These are phyloP conservation scores for Thalassophryne amazonica DNA, from an alignment of 2,797 vertebrate species.

Conservation along the genomic window DNA sequence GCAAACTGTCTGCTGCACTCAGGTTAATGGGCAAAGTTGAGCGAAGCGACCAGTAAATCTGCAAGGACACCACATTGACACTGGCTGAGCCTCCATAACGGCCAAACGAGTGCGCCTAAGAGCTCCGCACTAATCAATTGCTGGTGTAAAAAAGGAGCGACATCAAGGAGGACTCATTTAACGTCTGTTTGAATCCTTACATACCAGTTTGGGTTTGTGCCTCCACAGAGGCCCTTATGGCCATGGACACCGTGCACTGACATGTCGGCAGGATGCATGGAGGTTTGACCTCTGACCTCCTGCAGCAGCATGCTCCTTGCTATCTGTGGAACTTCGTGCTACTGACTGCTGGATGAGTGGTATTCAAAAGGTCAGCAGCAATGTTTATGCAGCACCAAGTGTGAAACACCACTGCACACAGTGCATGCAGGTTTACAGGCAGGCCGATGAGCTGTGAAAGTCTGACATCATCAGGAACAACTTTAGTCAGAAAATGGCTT, in stretches of 20 bases:
- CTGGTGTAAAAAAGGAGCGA: conserved; percentile 19
- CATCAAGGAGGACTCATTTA: conserved; percentile 43
- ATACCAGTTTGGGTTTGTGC: conserved; percentile 15
- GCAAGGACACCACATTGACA: conserved; percentile 76
- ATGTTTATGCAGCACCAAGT: no score
- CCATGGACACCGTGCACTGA: conserved; percentile 25
- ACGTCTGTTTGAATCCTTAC: conserved; percentile 15
- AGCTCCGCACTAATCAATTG: conserved; percentile 56
- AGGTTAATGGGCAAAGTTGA: conserved; percentile 85
- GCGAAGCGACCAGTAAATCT: conserved; percentile 82
- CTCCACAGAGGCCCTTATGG: conserved; percentile 28
- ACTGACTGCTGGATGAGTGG: no score
- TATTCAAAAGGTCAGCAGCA: no score
- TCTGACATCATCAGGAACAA: no score
- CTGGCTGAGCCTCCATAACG: conserved; percentile 45
- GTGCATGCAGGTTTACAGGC: no score
- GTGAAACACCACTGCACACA: no score
- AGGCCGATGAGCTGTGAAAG: no score
- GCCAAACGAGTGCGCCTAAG: conserved; percentile 52
- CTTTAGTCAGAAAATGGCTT: no score
- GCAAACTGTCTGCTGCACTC: conserved; percentile 78
- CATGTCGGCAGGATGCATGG: no score
- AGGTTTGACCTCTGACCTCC: no score
- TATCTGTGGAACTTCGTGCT: no score
- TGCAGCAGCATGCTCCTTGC: no score